These are phyloP conservation scores for Calycopis cecrops DNA, from an alignment of 1,140 invertebrate genomes.

Conservation along the genomic window DNA sequence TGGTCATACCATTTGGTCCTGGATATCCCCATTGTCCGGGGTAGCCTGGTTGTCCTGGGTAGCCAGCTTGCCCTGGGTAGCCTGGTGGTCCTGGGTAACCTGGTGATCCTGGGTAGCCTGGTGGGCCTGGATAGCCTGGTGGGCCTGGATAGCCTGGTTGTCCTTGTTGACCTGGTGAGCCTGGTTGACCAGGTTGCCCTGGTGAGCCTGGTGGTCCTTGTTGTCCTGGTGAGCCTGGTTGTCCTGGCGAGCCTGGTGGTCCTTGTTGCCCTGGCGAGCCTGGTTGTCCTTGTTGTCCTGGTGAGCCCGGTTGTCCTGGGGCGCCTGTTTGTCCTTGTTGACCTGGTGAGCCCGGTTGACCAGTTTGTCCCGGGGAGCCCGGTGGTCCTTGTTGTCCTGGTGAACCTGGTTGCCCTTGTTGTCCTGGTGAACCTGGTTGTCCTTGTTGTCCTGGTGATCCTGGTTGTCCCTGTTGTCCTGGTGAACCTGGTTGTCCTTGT, in stretches of 20 bases:
- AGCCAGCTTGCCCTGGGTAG: constrained; percentile 22
- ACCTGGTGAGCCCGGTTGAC: constrained; percentile 18
- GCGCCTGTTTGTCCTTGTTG: constrained; percentile 23
- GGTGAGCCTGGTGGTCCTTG: constrained; percentile 15
- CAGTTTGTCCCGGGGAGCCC: constrained; percentile 19
- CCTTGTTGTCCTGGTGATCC: neutral
- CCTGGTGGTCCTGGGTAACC: constrained; percentile 12
- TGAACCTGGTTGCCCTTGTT: constrained; percentile 22
- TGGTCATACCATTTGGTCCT: constrained; percentile 20
- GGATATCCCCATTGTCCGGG: constrained; percentile 23
- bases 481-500: constrained; percentile 8
- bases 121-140: no score
- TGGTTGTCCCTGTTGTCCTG: constrained; percentile 28
- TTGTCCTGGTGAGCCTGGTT: no score
- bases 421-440: constrained; percentile 24
- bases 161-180: constrained; percentile 26
- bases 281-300: constrained; percentile 23
- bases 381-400: constrained; percentile 15
- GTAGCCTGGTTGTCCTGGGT: constrained; percentile 25
- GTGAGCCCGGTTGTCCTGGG: constrained; percentile 21
- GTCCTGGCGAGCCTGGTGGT: constrained; percentile 1
- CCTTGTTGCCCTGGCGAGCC: constrained; percentile 18
- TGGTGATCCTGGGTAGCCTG: no score
- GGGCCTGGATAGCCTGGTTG: neutral
- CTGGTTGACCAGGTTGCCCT: constrained; percentile 21